Evolutionary conservation across 2,888 invertebrate genomes (phyloP), one percentile per base, ranked within the genome.

Genomic region (Thereva nobilitata): DNA sequence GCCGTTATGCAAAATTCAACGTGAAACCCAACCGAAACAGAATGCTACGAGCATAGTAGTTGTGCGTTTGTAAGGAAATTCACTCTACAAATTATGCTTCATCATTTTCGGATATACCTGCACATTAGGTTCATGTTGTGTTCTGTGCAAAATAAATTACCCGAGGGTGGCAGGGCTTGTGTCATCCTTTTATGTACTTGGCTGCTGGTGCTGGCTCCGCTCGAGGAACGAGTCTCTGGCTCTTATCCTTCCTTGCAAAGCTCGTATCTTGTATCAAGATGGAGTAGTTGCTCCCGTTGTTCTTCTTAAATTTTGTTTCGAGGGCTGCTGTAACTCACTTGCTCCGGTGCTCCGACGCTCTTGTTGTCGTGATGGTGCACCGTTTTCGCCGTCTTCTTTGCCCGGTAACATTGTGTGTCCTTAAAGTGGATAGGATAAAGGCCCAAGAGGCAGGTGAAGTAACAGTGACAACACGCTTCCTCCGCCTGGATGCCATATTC

Each of bases 401-500:
- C 23, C 23, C 23, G 23, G 23, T 53, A 9, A 6, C 38, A 35
- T 50, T 37, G 40, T 38, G 10, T 10, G n/a, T 38, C 53, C 10
- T 38, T 53, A 38, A 10, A 34, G 38, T 10, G 10, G 23, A 37
- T 38, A 23, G n/a, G 7, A 37, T 53, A 38, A 53, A 53, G 38
- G 53, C 53, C 53, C 38, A 40, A 37, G 53, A 40, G 8, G 38
- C 38, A 53, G 38, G 53, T 53, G 38, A 53, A 53, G 38, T 53
- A 53, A 37, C 53, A 53, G 53, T 53, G 53, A 38, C 53, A 53
- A 53, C 53, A 23, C 53, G 53, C 53, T 53, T 23, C 23, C 23
- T 23, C 23, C 23, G 8, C 53, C 53, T 9, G 53, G 53, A 53
- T 53, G 38, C 53, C 40, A 53, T 53, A 53, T 53, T 53, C 53